Base-by-base conservation (phyloP, 2,888 invertebrate genomes). In the Helleia helle region DNA sequence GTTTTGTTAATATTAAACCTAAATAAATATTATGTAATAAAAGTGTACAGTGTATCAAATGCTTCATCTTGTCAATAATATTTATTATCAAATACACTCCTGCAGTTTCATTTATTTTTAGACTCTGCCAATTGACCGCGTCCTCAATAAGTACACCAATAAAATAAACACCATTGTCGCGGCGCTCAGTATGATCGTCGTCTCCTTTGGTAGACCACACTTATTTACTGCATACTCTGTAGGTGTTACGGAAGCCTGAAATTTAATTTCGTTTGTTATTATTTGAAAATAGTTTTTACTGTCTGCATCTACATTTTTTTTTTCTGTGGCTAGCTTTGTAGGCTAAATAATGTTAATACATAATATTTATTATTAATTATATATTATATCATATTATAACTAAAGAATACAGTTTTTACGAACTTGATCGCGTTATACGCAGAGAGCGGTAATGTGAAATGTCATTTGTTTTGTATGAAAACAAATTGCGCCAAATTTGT, bases 51-150 rank as follows among this genome's bases (percentile, higher is more conserved):
- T 83, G 80, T 81, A 81, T 62, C 74, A 79, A 79, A 71, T 71
- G 79, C 79, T 76, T 65, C 71, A 73, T 83, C 81, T 81, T 81
- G 80, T 83, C 81, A 81, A 73, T 72, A 74, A 66, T 83, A 84
- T 83, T 83, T 84, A 84, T 83, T 83, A 63, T 77, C 65, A 67
- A 77, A 75, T 12, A 11, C 18, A 22, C 18, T 18, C 34, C 7
- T 7, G 18, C 11, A 12, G 6, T 34, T 22, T 34, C 8, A 34
- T 18, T 34, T 12, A 34, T 11, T 8, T 8, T 17, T 28, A 13
- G 18, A n/a, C 58, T 50, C 58, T 60, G 15, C 68, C 62, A 25
- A 71, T 46, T 37, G 47, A 42, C 45, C 46, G 65, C 34, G 44
- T 53, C 24, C 45, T 58, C 3, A 48, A 43, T 1, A 57, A 41